phyloP scores from a whole-genome alignment of 2,797 vertebrate species.

The Paramormyrops hopkinsi region DNA sequence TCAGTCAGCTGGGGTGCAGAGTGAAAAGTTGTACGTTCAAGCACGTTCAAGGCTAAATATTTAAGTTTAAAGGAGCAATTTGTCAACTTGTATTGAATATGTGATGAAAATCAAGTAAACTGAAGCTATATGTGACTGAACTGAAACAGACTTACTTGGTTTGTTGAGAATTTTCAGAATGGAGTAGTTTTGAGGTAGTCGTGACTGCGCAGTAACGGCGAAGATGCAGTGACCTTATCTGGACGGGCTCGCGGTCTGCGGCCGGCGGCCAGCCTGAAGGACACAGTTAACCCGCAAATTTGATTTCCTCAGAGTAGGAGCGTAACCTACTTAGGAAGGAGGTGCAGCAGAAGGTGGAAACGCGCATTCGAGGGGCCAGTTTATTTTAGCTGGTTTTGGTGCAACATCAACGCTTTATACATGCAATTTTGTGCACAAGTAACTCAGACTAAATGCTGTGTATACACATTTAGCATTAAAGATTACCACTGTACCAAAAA shows the following conservation, averaged over 20 bases:
- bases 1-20: not conserved
- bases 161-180: not conserved
- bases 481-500: not conserved
- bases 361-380: not conserved
- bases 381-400: not conserved
- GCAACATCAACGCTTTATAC: not conserved
- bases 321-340: not conserved
- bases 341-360: not conserved
- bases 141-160: not conserved
- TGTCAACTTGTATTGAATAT: not conserved
- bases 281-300: slow-evolving; percentile 6
- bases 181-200: not conserved
- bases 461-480: not conserved
- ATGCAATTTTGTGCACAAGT: not conserved
- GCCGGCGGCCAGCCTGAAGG: not conserved
- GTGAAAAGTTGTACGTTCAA: not conserved
- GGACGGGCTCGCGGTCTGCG: not conserved
- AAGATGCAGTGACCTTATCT: not conserved
- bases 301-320: not conserved
- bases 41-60: not conserved
- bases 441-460: not conserved
- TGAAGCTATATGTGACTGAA: not conserved
- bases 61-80: not conserved
- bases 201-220: not conserved
- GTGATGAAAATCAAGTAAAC: not conserved